A percentile compares a stretch with the other conserved stretches of the same genome.
Evolutionary conservation across 2,888 invertebrate species (phyloP).

Genomic region (Ochropleura plecta): DNA sequence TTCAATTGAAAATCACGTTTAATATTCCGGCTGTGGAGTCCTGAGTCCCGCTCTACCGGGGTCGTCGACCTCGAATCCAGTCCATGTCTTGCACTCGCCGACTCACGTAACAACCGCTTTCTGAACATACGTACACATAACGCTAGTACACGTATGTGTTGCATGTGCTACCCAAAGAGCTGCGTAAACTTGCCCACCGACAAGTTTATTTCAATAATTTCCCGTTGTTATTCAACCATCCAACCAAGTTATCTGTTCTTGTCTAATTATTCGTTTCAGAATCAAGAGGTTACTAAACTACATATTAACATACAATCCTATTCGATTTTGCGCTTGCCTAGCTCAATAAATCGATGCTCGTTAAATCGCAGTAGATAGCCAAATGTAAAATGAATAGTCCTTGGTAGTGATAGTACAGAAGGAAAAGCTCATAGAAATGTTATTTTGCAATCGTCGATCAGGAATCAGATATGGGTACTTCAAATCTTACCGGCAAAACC

Average conservation of each 20-base stretch:
- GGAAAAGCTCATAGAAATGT: slow-evolving; percentile 40
- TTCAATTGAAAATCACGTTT: slow-evolving; percentile 70
- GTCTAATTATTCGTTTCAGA: slow-evolving; percentile 20
- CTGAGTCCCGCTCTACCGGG: slow-evolving; percentile 87
- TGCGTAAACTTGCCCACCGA: slow-evolving; percentile 46
- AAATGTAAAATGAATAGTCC: slow-evolving; percentile 10
- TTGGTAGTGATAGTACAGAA: slow-evolving; percentile 21
- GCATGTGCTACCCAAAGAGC: slow-evolving; percentile 54
- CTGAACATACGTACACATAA: slow-evolving; percentile 75
- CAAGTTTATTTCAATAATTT: slow-evolving; percentile 41
- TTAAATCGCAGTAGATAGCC: slow-evolving; percentile 18
- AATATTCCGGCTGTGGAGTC: slow-evolving; percentile 87
- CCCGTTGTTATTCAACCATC: slow-evolving; percentile 16
- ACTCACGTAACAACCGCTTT: slow-evolving; percentile 87
- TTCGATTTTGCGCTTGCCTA: slow-evolving; percentile 39
- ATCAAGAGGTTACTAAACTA: slow-evolving; percentile 25
- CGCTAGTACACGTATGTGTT: slow-evolving; percentile 64
- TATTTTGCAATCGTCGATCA: slow-evolving; percentile 30
- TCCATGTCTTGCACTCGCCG: slow-evolving; percentile 87
- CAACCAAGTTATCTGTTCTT: slow-evolving; percentile 21
- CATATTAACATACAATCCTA: slow-evolving; percentile 58
- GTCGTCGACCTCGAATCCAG: slow-evolving; percentile 88
- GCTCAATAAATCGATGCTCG: slow-evolving; percentile 38
- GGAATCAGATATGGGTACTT: slow-evolving; percentile 34
- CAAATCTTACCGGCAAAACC: slow-evolving; percentile 50